Evolutionary conservation across 2,888 invertebrate genomes (phyloP).

Genomic region (Poecilus cupreus): DNA sequence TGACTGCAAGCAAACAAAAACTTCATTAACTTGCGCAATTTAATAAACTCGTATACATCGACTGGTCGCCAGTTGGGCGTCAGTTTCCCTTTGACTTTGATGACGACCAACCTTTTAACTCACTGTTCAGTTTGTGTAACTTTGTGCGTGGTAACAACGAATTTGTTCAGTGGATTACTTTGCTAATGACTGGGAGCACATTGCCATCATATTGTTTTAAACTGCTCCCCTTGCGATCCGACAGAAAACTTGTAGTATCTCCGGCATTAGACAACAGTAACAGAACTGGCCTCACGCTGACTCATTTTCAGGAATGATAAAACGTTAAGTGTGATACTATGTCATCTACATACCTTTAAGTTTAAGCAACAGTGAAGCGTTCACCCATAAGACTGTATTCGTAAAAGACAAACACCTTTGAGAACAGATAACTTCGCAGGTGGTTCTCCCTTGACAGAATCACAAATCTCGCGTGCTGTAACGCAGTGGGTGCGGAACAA

Average conservation of each 20-base stretch:
- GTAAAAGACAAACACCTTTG: too few species aligned
- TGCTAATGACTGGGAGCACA: neutral
- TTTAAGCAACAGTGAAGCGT: too few species aligned
- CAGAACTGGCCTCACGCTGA: too few species aligned
- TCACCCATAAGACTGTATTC: too few species aligned
- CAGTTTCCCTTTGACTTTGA: slow-evolving; percentile 18
- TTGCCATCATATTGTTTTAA: neutral
- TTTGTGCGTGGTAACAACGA: neutral
- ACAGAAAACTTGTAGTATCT: too few species aligned
- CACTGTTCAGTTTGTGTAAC: neutral
- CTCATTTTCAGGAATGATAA: too few species aligned
- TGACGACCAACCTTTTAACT: neutral
- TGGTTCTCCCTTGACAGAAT: neutral
- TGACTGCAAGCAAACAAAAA: slow-evolving; percentile 19
- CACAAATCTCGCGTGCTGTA: neutral
- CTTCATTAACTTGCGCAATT: slow-evolving; percentile 33
- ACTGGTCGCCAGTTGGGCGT: neutral
- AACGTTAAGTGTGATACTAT: too few species aligned
- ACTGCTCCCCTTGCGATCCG: too few species aligned
- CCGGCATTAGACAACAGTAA: too few species aligned
- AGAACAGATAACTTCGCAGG: neutral
- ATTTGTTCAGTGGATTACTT: neutral
- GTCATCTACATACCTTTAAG: too few species aligned
- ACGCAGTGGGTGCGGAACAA: neutral
- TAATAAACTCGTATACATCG: slow-evolving; percentile 1